Base-by-base conservation (phyloP, 2,113 vertebrate species). In the Morone saxatilis region DNA sequence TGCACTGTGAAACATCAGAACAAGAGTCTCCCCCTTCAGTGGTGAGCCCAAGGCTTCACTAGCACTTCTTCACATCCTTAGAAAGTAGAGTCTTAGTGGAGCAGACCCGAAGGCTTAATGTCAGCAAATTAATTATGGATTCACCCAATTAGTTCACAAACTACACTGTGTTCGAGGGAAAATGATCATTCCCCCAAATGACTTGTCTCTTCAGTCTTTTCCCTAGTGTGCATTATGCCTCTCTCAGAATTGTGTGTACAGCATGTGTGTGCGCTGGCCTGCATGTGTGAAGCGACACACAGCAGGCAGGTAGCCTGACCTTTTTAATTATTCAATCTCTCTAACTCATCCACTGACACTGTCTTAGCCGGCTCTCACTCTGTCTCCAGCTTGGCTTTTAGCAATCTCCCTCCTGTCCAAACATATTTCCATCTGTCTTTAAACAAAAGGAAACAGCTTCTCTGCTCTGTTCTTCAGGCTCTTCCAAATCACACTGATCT, bases 271-370 rank as follows among this genome's bases (percentile, higher is more conserved):
- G 45, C 61, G 41, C 74, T 57, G 51, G 80, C 57, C n/a, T 43
- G 56, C 31, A 4, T 51, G 71, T 88, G 78, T 65, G 75, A 80
- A 72, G 78, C 6, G 70, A 89, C 84, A 78, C 89, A 31, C 91
- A 91, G 92, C 91, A 73, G 90, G 93, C 88, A 90, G 91, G 91
- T 91, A 91, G 85, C 85, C 76, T 94, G 94, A 95, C 95, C 95
- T 95, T 96, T 95, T 95, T 82, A 95, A 95, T 95, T 91, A 95
- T 95, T 95, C 89, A 96, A 76, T 90, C 91, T 68, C 88, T 84
- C 81, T 90, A 92, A 93, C 86, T 81, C 86, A 85, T 89, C 87
- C 75, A 68, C 73, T 51, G 81, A 84, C 73, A 36, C 80, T 81
- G 77, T 75, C 67, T 66, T 43, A 61, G 38, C 47, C 3, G 1